A percentile compares a stretch with the other conserved stretches of the same genome.
phyloP scores from a whole-genome alignment of 37 sponge, comb jelly and placozoan species.

The Halisarca cf. caerulea region DNA sequence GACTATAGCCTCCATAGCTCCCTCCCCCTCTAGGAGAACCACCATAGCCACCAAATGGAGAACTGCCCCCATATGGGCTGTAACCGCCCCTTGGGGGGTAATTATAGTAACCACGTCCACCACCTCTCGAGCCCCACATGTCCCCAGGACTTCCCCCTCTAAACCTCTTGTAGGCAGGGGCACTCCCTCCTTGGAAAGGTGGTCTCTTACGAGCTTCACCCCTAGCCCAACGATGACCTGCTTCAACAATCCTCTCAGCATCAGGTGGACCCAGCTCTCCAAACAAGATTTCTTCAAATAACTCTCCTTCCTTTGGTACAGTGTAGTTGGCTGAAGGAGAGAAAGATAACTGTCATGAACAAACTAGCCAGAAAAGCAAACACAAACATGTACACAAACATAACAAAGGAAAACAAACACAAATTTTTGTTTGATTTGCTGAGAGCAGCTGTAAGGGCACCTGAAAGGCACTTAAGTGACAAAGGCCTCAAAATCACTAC shows the following conservation, averaged over 20 bases:
- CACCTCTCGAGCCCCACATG: neutral
- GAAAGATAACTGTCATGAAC: too few relatives aligned
- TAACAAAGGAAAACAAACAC: too few relatives aligned
- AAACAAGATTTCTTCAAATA: constrained; percentile 69
- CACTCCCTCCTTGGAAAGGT: neutral
- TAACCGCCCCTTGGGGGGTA: too few relatives aligned
- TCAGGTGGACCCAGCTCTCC: constrained; percentile 8
- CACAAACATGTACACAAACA: too few relatives aligned
- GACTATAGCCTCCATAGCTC: neutral
- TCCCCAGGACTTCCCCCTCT: neutral
- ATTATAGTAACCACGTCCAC: neutral
- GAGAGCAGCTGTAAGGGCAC: too few relatives aligned
- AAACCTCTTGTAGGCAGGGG: constrained; percentile 3
- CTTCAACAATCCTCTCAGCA: constrained; percentile 1
- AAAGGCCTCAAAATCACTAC: too few relatives aligned
- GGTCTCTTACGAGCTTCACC: neutral
- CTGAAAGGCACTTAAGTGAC: too few relatives aligned
- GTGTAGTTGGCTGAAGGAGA: constrained; percentile 71
- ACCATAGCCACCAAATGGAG: neutral
- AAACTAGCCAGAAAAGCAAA: too few relatives aligned
- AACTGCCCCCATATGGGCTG: neutral
- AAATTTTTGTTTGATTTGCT: too few relatives aligned
- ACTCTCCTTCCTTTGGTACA: constrained; percentile 48
- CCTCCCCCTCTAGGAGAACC: neutral
- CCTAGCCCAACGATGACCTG: constrained; percentile 5